Evolutionary conservation across 2,888 invertebrate genomes (phyloP), one percentile per base, ranked within the genome.

Genomic region (Cerceris ruficornis): DNA sequence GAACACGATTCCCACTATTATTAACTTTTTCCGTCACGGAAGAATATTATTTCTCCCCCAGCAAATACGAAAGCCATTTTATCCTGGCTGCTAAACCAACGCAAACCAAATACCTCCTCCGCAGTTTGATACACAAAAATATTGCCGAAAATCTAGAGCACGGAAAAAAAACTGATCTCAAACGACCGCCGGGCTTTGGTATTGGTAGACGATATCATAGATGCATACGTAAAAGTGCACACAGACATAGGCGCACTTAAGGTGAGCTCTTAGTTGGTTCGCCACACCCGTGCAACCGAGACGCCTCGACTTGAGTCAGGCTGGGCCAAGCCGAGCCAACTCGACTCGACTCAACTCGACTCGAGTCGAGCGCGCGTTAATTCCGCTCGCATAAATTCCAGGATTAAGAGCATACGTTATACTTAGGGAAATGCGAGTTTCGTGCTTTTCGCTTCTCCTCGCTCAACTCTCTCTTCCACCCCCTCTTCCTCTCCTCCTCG

Each of bases 381-480:
- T 90, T 90, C 90, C 86, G 87, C 86, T 87, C 89, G 89, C 89
- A 89, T 90, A 90, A 90, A 90, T 90, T 89, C 85, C 71, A 42
- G 90, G 90, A 90, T 90, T 89, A 90, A 90, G 89, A 85, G 90
- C 90, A 90, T 90, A 90, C 89, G 90, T 90, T 90, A 89, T 90
- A 89, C 90, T 89, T 89, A 89, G 89, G 89, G 89, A 90, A 90
- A 90, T 88, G 89, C 79, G 85, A 86, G 80, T 85, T 87, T 87
- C 83, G 79, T 84, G 85, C 85, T 86, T 87, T 87, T 81, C 82
- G 80, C 80, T 81, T 65, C 78, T 82, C 69, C 76, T 62, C 72
- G 60, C 69, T 69, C 61, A 65, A 60, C 71, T 58, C 71, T 67
- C 72, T 73, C 69, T 65, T 50, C 54, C 64, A n/a, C 61, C n/a